phyloP scores from a whole-genome alignment of 2,113 vertebrate genomes.

The Sylvia atricapilla region DNA sequence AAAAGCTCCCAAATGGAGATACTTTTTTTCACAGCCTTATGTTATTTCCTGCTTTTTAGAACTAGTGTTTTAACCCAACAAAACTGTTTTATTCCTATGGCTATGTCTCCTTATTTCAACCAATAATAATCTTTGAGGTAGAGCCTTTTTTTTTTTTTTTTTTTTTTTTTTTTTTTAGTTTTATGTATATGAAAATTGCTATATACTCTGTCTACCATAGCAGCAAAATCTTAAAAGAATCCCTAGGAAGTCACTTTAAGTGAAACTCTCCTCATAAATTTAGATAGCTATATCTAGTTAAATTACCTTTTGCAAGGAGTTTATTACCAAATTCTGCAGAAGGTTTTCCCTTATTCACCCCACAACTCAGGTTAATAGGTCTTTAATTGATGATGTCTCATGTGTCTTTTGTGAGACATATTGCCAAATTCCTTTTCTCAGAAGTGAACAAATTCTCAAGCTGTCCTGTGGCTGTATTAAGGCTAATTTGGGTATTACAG shows the following conservation, averaged over 20 bases:
- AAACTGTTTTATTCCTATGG: neutral
- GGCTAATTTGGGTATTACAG: neutral
- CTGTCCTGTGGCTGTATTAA: neutral
- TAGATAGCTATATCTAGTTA: constrained; percentile 33
- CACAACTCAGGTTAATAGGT: constrained; percentile 35
- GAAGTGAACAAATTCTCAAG: constrained; percentile 7
- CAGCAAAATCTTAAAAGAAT: constrained; percentile 7
- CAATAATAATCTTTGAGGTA: neutral
- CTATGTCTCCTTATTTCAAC: neutral
- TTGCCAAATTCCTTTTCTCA: neutral
- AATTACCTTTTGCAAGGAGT: constrained; percentile 40
- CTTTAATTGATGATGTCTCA: constrained; percentile 44
- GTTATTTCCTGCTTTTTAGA: neutral
- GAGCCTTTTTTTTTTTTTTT: neutral
- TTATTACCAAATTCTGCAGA: constrained; percentile 46
- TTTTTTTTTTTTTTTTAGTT: neutral
- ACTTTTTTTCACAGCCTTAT: neutral
- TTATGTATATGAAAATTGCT: neutral
- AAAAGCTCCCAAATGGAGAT: neutral
- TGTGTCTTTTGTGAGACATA: constrained; percentile 22
- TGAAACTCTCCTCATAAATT: constrained; percentile 50
- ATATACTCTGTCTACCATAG: neutral
- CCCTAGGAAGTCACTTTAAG: constrained; percentile 27
- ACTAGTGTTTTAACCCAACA: neutral
- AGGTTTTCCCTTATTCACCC: constrained; percentile 43